Base-by-base conservation (phyloP, 2,888 invertebrate species). In the Aleiodes alternator region DNA sequence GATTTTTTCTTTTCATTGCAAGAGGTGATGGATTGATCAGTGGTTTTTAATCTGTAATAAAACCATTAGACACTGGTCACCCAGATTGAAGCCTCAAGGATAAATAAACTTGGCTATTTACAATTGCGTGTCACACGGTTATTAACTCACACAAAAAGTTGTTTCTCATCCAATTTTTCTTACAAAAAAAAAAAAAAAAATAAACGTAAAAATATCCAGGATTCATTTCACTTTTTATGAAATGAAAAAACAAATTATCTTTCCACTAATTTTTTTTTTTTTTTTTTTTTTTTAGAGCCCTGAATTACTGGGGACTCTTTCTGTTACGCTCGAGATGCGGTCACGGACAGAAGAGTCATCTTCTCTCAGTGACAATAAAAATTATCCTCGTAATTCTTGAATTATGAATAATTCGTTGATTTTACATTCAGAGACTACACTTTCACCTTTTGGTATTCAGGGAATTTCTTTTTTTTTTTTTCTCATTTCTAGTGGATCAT, bases 371-470 rank as follows among this genome's bases (percentile, higher is more conserved):
- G 57, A 34, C 34, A 23, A 29, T 12, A 16, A 12, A 23, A 29
- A 57, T 57, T 31, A 31, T 31, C n/a, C 16, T 31, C 11, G 34
- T n/a, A 34, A 59, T 59, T 59, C 3, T 38, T 14, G 31, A 11
- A 59, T 59, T 59, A 31, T 59, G 38, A 59, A 59, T 59, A 34
- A 59, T 34, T 59, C 59, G 38, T 6, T 59, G 59, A n/a, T 9
- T n/a, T n/a, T 59, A 57, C 59, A 31, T 59, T 59, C 12, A 29
- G 9, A 31, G 38, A 59, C 38, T 59, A n/a, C 31, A 59, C n/a
- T 59, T 59, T n/a, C 38, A 59, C 55, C 14, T 43, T 8, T 43
- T 8, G 43, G 9, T 43, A 43, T 43, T 43, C 43, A 9, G 11
- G 8, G 11, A 43, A 43, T 43, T 43, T 43, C 9, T 43, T 43